Evolutionary conservation across 2,888 invertebrate species (phyloP).

Genomic region (Catocala fraxini): DNA sequence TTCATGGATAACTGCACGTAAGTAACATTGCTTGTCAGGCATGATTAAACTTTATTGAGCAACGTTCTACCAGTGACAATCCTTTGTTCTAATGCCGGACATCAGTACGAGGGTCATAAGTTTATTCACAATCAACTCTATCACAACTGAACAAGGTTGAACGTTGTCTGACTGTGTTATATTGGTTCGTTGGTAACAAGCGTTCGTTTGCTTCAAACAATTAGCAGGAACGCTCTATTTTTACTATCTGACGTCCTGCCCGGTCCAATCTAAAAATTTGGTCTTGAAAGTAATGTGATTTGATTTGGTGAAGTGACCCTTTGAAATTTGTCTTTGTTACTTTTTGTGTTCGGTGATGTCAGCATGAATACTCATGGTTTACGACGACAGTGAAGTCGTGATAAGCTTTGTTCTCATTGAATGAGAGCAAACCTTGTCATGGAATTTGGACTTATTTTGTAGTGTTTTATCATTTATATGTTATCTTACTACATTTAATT

Average conservation of each 20-base stretch:
- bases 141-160: constrained; percentile 28
- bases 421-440: no score
- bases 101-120: constrained; percentile 52
- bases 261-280: constrained; percentile 64
- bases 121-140: constrained; percentile 34
- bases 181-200: constrained; percentile 43
- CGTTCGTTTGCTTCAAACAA: constrained; percentile 66
- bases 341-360: constrained; percentile 39
- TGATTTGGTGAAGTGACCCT: constrained; percentile 63
- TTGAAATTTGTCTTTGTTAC: constrained; percentile 56
- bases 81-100: constrained; percentile 76
- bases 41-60: constrained; percentile 79
- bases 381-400: no score
- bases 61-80: constrained; percentile 71
- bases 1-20: constrained; percentile 41
- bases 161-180: constrained; percentile 9
- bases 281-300: constrained; percentile 62
- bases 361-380: constrained; percentile 21
- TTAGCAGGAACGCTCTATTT: constrained; percentile 72
- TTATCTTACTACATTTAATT: no score
- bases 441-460: no score
- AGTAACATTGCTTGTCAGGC: constrained; percentile 63
- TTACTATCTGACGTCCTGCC: constrained; percentile 68
- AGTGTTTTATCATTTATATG: no score
- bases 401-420: no score